Percentiles rank a stretch among this genome's conserved stretches.
These are phyloP conservation scores for Metaphire vulgaris DNA, from an alignment of 1,140 invertebrate genomes.

Conservation along the genomic window DNA sequence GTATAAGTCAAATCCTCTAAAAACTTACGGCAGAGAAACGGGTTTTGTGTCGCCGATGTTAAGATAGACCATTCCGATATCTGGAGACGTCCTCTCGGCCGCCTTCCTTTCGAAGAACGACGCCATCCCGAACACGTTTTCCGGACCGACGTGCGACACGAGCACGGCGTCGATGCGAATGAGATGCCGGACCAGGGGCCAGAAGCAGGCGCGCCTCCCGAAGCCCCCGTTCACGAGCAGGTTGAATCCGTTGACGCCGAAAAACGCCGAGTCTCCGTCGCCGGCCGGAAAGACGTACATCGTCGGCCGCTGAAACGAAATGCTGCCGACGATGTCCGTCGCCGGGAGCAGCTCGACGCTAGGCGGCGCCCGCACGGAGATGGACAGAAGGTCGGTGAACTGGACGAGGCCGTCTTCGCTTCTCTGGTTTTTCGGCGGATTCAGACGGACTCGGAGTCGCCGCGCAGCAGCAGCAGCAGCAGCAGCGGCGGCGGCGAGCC, in stretches of 20 bases:
- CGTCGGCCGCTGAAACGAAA: constrained; percentile 88
- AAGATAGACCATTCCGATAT: constrained; percentile 45
- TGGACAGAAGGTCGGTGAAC: constrained; percentile 56
- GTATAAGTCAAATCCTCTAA: no score
- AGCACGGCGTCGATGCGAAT: constrained; percentile 88
- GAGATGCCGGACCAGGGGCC: constrained; percentile 90
- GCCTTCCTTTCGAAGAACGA: constrained; percentile 61
- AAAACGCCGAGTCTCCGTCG: constrained; percentile 89
- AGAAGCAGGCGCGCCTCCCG: constrained; percentile 86
- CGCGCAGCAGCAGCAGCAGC: no score
- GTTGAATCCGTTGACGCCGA: constrained; percentile 95
- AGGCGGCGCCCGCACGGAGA: constrained; percentile 47
- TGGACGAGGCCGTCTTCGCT: constrained; percentile 46
- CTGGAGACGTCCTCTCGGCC: constrained; percentile 68
- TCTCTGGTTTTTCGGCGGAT: constrained; percentile 42
- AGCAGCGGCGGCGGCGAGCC: no score
- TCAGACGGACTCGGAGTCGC: constrained; percentile 38
- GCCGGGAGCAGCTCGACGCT: constrained; percentile 77
- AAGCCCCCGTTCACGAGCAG: constrained; percentile 66
- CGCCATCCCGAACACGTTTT: constrained; percentile 78
- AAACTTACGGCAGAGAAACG: no score
- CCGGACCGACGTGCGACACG: constrained; percentile 83
- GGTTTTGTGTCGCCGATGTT: constrained; percentile 14
- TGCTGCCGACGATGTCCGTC: constrained; percentile 91
- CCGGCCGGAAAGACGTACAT: constrained; percentile 95